Conservation (phyloP, 2,797 vertebrate genomes). For the Melopsittacus undulatus region DNA sequence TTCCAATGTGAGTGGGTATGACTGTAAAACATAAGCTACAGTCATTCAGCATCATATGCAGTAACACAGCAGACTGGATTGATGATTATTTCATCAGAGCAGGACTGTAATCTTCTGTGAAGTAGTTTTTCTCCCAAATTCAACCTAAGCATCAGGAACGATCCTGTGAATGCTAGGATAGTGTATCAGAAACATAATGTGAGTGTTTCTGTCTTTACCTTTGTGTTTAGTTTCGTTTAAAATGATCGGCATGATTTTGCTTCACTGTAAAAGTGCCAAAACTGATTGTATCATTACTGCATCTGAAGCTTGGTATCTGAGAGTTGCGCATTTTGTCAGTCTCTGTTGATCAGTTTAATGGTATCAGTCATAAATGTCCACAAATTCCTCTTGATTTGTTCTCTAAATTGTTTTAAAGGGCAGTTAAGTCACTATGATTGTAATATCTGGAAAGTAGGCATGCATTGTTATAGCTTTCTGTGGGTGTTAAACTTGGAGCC, state of each 20-base stretch:
- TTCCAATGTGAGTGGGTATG: neutral
- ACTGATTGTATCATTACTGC: neutral
- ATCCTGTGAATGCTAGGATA: neutral
- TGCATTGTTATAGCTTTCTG: constrained; percentile 21
- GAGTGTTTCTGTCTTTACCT: constrained; percentile 5
- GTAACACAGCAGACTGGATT: neutral
- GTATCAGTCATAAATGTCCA: neutral
- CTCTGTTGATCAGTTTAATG: constrained; percentile 3
- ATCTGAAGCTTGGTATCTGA: neutral
- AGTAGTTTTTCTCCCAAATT: neutral
- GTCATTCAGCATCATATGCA: neutral
- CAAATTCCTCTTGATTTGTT: constrained; percentile 9
- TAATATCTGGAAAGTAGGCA: constrained; percentile 34
- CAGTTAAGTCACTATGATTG: constrained; percentile 11
- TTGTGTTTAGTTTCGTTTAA: neutral
- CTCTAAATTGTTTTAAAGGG: constrained; percentile 12
- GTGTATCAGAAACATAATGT: neutral
- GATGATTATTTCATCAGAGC: neutral
- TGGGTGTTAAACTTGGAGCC: constrained; percentile 34
- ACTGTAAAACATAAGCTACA: neutral
- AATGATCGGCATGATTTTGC: neutral
- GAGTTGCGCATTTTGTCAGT: neutral
- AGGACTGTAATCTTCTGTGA: neutral
- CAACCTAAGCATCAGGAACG: neutral
- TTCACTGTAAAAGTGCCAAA: neutral